Percentiles rank a stretch among this genome's conserved stretches.
Conservation (phyloP, 2,888 invertebrate genomes). For the Drosophila incognita region DNA sequence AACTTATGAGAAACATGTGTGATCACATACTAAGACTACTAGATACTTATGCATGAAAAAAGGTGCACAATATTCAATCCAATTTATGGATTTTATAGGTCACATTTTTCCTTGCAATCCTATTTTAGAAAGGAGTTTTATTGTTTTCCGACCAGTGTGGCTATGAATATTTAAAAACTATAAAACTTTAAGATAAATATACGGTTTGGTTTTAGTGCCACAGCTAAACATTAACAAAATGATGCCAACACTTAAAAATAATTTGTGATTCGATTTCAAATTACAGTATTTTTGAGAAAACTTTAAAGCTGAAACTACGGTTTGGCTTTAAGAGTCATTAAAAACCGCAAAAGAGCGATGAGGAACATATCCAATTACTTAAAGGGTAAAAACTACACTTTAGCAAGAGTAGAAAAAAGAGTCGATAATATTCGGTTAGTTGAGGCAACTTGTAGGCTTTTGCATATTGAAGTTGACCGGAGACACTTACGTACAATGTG, state of each 20-base stretch:
- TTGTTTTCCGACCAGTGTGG: too few relatives aligned
- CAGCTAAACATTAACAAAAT: background rate
- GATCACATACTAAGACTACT: background rate
- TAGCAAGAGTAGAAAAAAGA: constrained; percentile 12
- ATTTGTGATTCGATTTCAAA: background rate
- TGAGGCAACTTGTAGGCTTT: constrained; percentile 15
- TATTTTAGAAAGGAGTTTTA: background rate
- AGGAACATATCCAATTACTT: background rate
- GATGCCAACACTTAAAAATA: background rate
- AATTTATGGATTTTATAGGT: constrained; percentile 47
- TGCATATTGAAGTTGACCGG: constrained; percentile 37
- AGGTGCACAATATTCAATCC: background rate
- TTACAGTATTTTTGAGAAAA: background rate
- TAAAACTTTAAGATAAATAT: background rate
- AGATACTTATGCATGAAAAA: background rate
- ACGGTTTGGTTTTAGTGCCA: background rate
- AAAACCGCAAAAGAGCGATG: background rate
- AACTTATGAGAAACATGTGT: background rate
- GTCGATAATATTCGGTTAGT: constrained; percentile 26
- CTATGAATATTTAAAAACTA: background rate
- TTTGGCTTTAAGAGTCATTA: background rate
- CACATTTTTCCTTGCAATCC: constrained; percentile 23
- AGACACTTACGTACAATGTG: constrained; percentile 20
- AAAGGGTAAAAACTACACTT: background rate
- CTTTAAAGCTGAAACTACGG: background rate